phyloP scores from a whole-genome alignment of 1,140 invertebrate genomes.

The Dendrolimus kikuchii region DNA sequence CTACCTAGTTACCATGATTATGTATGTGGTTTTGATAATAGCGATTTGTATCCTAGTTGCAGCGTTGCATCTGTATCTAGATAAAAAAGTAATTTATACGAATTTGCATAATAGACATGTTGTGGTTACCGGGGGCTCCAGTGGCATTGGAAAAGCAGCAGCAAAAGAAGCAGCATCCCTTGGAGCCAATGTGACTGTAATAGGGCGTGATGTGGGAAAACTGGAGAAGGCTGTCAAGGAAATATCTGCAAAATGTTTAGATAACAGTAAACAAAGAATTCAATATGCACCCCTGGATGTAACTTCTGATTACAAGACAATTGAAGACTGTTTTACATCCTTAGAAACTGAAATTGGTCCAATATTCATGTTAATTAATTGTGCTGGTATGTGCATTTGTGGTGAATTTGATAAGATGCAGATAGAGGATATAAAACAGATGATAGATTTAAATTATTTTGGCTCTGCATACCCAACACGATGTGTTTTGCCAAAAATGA shows the following conservation, averaged over 20 bases:
- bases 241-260: constrained; percentile 60
- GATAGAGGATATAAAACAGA: constrained; percentile 78
- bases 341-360: constrained; percentile 75
- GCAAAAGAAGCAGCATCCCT: constrained; percentile 82
- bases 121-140: constrained; percentile 94
- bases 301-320: constrained; percentile 74
- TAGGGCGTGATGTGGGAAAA: constrained; percentile 85
- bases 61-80: constrained; percentile 27
- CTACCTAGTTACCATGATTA: background rate
- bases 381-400: constrained; percentile 88
- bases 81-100: constrained; percentile 45
- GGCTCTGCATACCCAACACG: constrained; percentile 82
- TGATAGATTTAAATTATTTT: constrained; percentile 82
- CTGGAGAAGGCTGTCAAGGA: constrained; percentile 76
- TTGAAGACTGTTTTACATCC: constrained; percentile 77
- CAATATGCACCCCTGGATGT: constrained; percentile 83
- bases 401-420: constrained; percentile 88
- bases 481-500: constrained; percentile 81
- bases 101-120: constrained; percentile 73
- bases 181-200: constrained; percentile 92
- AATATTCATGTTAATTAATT: constrained; percentile 92
- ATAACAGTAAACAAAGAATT: constrained; percentile 76
- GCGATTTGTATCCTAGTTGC: background rate
- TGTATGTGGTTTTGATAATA: background rate
- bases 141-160: constrained; percentile 92